A percentile compares a stretch with the other conserved stretches of the same genome.
These are phyloP conservation scores for Caracal caracal DNA, from an alignment of 2,113 vertebrate genomes.

Conservation along the genomic window DNA sequence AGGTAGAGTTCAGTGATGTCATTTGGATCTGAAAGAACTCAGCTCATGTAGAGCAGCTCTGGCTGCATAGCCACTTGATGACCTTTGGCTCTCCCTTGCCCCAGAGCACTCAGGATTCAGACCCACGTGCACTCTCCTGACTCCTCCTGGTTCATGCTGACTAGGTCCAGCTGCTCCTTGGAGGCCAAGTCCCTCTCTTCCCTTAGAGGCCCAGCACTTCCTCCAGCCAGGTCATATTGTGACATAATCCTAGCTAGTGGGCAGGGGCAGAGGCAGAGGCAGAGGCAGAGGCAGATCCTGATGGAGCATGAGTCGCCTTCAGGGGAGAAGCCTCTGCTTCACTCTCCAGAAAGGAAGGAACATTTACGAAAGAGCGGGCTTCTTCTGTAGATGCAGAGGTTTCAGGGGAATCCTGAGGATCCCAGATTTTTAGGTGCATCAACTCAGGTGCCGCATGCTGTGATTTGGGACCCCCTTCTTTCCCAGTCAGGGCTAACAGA, in stretches of 20 bases:
- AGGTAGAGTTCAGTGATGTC: neutral
- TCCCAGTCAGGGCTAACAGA: neutral
- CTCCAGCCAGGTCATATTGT: neutral
- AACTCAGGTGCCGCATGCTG: neutral
- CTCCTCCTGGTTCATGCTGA: neutral
- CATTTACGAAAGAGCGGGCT: neutral
- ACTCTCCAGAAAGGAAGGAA: neutral
- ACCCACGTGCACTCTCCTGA: neutral
- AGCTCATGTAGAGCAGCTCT: neutral
- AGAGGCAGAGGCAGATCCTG: neutral
- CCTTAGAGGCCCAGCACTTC: neutral
- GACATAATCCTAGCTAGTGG: neutral
- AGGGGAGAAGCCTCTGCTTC: neutral
- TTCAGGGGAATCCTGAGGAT: neutral
- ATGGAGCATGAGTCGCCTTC: neutral
- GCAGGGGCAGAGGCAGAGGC: neutral
- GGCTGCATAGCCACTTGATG: neutral
- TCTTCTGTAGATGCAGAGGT: neutral
- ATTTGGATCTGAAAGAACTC: neutral
- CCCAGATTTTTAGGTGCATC: neutral
- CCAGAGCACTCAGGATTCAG: neutral
- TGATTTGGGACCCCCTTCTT: neutral
- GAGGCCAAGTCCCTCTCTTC: neutral
- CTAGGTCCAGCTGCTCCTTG: neutral
- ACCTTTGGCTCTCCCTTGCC: neutral